Percentiles rank a stretch among this genome's conserved stretches.
Conservation (phyloP, 2,797 vertebrate species). For the Gallinago stenura region DNA sequence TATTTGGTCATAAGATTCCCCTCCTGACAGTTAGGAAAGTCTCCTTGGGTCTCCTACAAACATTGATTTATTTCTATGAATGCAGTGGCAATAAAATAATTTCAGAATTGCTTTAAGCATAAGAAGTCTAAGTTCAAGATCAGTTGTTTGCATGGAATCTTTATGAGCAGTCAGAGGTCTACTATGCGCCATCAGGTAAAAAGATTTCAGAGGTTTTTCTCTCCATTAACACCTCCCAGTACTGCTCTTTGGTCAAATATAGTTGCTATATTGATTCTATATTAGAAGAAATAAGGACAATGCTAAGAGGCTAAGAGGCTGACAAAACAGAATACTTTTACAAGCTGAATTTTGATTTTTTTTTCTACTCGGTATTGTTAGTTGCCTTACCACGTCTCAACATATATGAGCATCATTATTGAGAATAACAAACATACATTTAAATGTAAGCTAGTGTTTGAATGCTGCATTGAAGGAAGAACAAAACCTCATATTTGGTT, state of each 20-base stretch:
- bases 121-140: neutral
- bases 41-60: neutral
- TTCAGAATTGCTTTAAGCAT: constrained; percentile 2
- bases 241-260: neutral
- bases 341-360: neutral
- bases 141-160: neutral
- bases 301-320: accelerated
- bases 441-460: neutral
- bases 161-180: neutral
- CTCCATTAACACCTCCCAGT: neutral
- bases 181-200: neutral
- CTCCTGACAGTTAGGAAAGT: neutral
- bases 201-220: constrained; percentile 6
- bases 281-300: neutral
- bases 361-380: neutral
- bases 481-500: neutral
- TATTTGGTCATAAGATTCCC: neutral
- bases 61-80: neutral
- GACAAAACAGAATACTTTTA: neutral
- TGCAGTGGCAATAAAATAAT: constrained; percentile 14
- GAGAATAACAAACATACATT: neutral
- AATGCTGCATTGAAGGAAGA: neutral
- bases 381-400: neutral
- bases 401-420: neutral
- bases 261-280: neutral